These are phyloP conservation scores for Paratrypauchen microcephalus DNA, from an alignment of 2,797 vertebrate species.

Conservation along the genomic window DNA sequence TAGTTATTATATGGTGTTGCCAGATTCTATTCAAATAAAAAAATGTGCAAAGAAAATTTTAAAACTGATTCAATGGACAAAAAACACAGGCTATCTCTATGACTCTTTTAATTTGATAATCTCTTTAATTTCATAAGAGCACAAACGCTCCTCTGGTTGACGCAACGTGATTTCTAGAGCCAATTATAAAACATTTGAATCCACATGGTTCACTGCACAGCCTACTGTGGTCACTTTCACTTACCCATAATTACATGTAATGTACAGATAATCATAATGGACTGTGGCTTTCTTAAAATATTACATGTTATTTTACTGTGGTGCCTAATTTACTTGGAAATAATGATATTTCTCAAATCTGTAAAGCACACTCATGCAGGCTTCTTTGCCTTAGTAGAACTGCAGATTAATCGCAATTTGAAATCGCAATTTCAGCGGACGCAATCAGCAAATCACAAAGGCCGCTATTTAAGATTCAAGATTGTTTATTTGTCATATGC, in stretches of 20 bases:
- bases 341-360: background rate
- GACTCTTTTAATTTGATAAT: too few species aligned
- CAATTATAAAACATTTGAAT: background rate
- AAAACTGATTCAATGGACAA: too few species aligned
- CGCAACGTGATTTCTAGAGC: background rate
- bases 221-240: background rate
- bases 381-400: background rate
- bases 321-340: background rate
- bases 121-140: background rate
- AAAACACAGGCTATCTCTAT: background rate
- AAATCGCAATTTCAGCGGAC: too few species aligned
- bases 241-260: background rate
- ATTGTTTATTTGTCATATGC: too few species aligned
- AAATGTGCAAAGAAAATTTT: too few species aligned
- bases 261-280: background rate
- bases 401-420: too few species aligned
- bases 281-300: background rate
- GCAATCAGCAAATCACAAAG: too few species aligned
- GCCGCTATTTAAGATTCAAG: too few species aligned
- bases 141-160: background rate
- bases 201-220: background rate
- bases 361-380: background rate
- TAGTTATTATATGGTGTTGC: too few species aligned
- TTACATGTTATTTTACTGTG: background rate
- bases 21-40: too few species aligned